Conservation (phyloP, 1,140 invertebrate genomes). For the Drosophila carrolli region DNA sequence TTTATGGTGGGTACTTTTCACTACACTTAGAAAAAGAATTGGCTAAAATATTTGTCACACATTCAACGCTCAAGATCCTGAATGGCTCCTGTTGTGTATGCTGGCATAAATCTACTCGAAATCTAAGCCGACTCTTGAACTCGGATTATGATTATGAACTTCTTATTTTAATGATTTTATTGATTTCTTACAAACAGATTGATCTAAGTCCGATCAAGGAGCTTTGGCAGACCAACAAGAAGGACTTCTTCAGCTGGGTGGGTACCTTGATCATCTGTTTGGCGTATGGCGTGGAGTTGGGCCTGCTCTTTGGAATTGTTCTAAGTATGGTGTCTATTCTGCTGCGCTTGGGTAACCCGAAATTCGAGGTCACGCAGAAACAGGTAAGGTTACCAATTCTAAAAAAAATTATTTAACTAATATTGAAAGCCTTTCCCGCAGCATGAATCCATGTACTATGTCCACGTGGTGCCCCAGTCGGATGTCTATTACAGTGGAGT, state of each 20-base stretch:
- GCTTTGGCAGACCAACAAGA: conserved; percentile 91
- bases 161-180: too few species aligned
- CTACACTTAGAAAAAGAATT: too few species aligned
- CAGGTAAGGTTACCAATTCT: conserved; percentile 85
- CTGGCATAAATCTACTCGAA: too few species aligned
- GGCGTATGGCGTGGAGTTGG: conserved; percentile 92
- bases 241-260: conserved; percentile 89
- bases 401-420: background rate
- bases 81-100: too few species aligned
- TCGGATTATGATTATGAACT: too few species aligned
- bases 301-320: conserved; percentile 93
- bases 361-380: conserved; percentile 87
- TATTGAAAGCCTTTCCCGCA: conserved; percentile 1
- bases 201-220: conserved; percentile 88
- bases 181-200: conserved; percentile 84
- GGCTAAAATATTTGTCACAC: too few species aligned
- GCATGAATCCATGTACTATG: conserved; percentile 82
- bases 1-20: conserved; percentile 89
- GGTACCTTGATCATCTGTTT: conserved; percentile 93
- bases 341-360: conserved; percentile 92
- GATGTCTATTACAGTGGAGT: conserved; percentile 89
- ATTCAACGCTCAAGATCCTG: too few species aligned
- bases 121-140: too few species aligned
- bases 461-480: conserved; percentile 87
- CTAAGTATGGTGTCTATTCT: conserved; percentile 93